Conservation (phyloP, 2,888 invertebrate genomes). For the Lithophane semibrunnea region DNA sequence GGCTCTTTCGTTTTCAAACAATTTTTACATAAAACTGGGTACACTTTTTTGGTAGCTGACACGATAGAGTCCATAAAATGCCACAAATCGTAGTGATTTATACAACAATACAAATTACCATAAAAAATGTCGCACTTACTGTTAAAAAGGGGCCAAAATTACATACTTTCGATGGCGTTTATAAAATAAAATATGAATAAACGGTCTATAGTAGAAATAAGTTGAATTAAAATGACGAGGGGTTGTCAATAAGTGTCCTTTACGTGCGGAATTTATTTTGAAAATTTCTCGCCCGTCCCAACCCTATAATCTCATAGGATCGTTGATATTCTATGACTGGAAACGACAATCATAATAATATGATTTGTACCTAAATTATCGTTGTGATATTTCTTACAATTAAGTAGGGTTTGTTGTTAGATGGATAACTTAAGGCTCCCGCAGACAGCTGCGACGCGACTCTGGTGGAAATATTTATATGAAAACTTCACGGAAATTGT, state of each 20-base stretch:
- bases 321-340: constrained; percentile 51
- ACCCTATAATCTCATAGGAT: constrained; percentile 65
- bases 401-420: too few relatives aligned
- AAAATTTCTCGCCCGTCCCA: constrained; percentile 65
- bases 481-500: too few relatives aligned
- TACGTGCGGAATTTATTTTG: constrained; percentile 71
- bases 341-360: constrained; percentile 38
- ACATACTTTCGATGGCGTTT: constrained; percentile 28
- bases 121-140: background rate
- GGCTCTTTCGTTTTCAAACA: background rate
- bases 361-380: background rate
- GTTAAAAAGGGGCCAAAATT: constrained; percentile 32
- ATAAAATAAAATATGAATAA: constrained; percentile 44
- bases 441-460: too few relatives aligned
- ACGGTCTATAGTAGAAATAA: constrained; percentile 61
- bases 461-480: too few relatives aligned
- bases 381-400: background rate
- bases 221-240: constrained; percentile 65
- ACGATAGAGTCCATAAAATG: background rate
- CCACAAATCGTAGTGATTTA: constrained; percentile 11
- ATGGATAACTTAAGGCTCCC: too few relatives aligned
- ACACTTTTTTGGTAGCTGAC: background rate
- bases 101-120: constrained; percentile 19
- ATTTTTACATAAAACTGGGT: background rate
- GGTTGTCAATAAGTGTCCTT: constrained; percentile 70